phyloP scores from a whole-genome alignment of 30 jellyfish, hydroid and myxozoan genomes.

The Pelagia noctiluca region DNA sequence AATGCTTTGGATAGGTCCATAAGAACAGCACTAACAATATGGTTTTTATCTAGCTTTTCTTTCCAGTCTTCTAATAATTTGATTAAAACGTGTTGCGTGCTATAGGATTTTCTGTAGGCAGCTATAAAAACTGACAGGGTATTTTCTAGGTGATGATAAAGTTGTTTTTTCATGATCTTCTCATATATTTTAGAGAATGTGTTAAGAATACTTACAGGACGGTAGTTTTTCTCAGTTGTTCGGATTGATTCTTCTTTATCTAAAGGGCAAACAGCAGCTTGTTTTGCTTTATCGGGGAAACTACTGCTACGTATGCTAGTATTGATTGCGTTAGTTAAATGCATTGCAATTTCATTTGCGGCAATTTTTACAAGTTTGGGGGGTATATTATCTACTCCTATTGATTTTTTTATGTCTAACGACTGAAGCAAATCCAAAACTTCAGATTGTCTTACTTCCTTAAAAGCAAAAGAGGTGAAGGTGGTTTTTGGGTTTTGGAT shows the following conservation, averaged over 20 bases:
- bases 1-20: neutral
- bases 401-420: neutral
- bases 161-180: neutral
- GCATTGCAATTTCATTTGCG: too few species aligned
- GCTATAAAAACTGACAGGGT: neutral
- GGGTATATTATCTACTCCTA: too few species aligned
- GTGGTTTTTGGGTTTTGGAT: too few species aligned
- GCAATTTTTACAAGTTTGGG: too few species aligned
- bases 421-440: neutral
- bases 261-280: conserved; percentile 29
- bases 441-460: neutral
- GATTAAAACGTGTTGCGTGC: neutral
- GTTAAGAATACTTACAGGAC: conserved; percentile 35
- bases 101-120: neutral
- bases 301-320: conserved; percentile 18
- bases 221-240: conserved; percentile 4
- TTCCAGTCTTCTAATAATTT: neutral
- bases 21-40: neutral
- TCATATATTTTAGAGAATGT: conserved; percentile 26
- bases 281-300: conserved; percentile 27
- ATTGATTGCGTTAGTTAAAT: conserved; percentile 26
- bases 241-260: conserved; percentile 20
- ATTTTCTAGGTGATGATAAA: neutral
- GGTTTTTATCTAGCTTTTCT: neutral
- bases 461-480: neutral